Evolutionary conservation across 2,797 vertebrate genomes (phyloP), one percentile per base, ranked within the genome.

Genomic region (Poeciliopsis turneri): DNA sequence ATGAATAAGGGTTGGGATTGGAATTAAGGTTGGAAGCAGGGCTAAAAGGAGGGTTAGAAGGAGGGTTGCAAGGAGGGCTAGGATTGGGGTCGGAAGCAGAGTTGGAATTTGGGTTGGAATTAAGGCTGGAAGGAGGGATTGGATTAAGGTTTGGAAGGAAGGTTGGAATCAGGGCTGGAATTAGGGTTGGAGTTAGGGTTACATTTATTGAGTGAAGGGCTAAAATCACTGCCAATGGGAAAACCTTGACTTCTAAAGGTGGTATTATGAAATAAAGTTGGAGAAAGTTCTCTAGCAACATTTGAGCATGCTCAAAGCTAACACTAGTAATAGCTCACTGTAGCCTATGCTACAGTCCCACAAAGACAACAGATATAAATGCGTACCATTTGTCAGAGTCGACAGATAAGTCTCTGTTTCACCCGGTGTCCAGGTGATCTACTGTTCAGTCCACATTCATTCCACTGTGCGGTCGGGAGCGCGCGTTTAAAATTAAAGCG

Each of bases 401-500:
- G 10, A 57, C 25, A n/a, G 53, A n/a, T 51, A 51, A 51, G 7
- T 23, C 53, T 55, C 25, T 57, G 59, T 33, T 61, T 61, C 16
- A 33, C 30, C 59, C 30, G 30, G 6, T 61, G 30, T 61, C 59
- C 15, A 64, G 36, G 61, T 36, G 1, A 10, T 18, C 61, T 20
- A 11, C 33, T 20, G 8, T 23, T 20, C 61, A 4, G 64, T 77
- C 51, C 20, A 41, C 45, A 3, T 15, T 30, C 28, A 9, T 41
- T 71, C 72, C 57, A 64, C 11, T 15, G 23, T 9, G 66, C 33
- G 6, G 51, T 91, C 92, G 92, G 87, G 92, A 59, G 25, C 91
- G 91, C 86, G 93, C 91, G 8, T 88, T 86, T 80, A 84, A 94
- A 93, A 93, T 88, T 90, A 82, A 87, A 94, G 92, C 93, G 92